Evolutionary conservation across 2,888 invertebrate species (phyloP), one percentile per base, ranked within the genome.

Genomic region (Heteropelma amictum): DNA sequence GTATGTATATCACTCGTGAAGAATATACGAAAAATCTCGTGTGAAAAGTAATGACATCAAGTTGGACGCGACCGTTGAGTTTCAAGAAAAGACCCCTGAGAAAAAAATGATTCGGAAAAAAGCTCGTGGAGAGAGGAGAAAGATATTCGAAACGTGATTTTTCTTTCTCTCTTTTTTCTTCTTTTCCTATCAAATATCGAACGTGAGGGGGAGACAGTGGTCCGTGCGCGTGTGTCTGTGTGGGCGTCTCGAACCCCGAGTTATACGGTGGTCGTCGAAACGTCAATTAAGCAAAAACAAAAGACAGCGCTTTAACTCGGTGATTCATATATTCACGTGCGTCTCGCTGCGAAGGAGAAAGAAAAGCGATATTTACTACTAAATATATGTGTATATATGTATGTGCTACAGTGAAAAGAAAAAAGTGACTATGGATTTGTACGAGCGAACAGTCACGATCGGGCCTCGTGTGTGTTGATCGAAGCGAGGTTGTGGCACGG

Each of bases 391-490:
- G 45, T 45, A 17, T 45, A 8, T 19, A 8, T 19, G 45, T 19
- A 19, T 19, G 38, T 6, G 12, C 7, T 38, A 12, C 38, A 14
- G 38, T 38, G 38, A 30, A 17, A 28, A 63, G 45, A 19, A 38
- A 12, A 26, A 19, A 38, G 47, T 8, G 38, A 51, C 40, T 58
- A 60, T 60, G 68, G 28, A 58, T 60, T 60, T 14, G 28, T 51
- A 58, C n/a, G 23, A 38, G 35, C 58, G 58, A 68, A 68, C 68
- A 58, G 38, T 14, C 51, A 47, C 38, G 56, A 47, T 45, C 60
- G 30, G 40, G 58, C 68, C 49, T 58, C 68, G 58, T 58, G 68
- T 38, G 28, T 26, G 58, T 51, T 64, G 51, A 53, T 53, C 40
- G 40, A 53, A 30, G 64, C 40, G 51, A 12, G 42, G 38, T 33